Percentiles rank a stretch among this genome's conserved stretches.
Conservation (phyloP, 2,888 invertebrate species). For the Oscheius onirici region DNA sequence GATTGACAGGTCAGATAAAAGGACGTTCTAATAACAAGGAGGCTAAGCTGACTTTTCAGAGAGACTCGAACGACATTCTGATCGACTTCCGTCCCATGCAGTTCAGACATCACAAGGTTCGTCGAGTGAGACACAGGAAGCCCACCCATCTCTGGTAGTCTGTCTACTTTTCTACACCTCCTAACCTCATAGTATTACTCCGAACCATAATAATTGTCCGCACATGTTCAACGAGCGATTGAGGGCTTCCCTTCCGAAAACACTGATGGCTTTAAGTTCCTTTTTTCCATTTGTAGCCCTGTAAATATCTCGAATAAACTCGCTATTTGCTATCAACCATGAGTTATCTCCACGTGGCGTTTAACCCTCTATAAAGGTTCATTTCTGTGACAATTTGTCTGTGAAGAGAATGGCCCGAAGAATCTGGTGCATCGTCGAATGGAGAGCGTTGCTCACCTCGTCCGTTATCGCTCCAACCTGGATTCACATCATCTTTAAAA, state of each 20-base stretch:
- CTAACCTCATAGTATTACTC: slow-evolving; percentile 21
- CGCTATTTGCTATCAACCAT: no score
- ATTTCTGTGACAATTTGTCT: slow-evolving; percentile 46
- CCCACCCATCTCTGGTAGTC: slow-evolving; percentile 19
- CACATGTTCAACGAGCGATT: neutral
- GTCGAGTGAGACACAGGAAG: slow-evolving; percentile 27
- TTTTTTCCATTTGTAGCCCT: neutral
- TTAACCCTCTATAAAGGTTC: slow-evolving; percentile 1
- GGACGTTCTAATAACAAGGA: neutral
- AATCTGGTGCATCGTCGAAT: slow-evolving; percentile 51
- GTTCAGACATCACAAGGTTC: slow-evolving; percentile 16
- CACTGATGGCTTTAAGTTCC: slow-evolving; percentile 4
- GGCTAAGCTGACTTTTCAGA: neutral
- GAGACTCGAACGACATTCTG: slow-evolving; percentile 42
- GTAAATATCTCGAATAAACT: slow-evolving; percentile 1
- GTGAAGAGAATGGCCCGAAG: slow-evolving; percentile 53
- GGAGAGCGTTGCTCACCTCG: slow-evolving; percentile 46
- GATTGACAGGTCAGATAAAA: slow-evolving; percentile 10
- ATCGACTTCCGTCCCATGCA: slow-evolving; percentile 43
- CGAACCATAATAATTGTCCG: slow-evolving; percentile 23
- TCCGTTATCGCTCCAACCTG: slow-evolving; percentile 45
- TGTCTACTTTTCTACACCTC: neutral
- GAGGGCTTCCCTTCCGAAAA: neutral
- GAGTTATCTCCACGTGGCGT: neutral
- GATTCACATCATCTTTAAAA: neutral